Base-by-base conservation (phyloP, 2,797 vertebrate genomes). In the Hoplostethus mediterraneus region DNA sequence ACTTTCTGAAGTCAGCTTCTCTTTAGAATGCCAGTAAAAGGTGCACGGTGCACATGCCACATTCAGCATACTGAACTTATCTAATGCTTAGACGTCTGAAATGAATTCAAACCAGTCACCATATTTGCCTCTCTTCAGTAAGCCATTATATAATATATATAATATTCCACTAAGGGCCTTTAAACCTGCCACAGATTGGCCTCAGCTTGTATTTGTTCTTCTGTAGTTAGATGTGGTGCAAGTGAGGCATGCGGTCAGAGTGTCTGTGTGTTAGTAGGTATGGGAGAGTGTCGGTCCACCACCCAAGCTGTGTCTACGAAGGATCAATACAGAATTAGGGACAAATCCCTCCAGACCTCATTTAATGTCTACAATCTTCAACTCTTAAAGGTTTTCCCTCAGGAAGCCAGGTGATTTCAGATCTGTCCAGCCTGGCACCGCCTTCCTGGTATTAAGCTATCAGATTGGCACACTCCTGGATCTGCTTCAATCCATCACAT, bases 291-390 rank as follows among this genome's bases (percentile, higher is more conserved):
- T 86, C 57, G 67, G 67, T 73, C 69, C 80, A 73, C 62, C 84
- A 90, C 91, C 89, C 87, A 80, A 64, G 59, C 80, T 58, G 85
- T 56, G 68, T 88, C 83, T 85, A 74, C 65, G 49, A 74, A 68
- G 78, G 87, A 90, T 92, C 87, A 87, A 77, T 82, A 75, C 47
- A 68, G 83, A 85, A 90, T 90, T 88, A 89, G 13, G 0, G 55
- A 72, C 81, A 90, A 87, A 93, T 87, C 80, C 81, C 67, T 82
- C 80, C 67, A 84, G 68, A 76, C 70, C 36, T 81, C 58, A 77
- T 81, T 87, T 89, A 79, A 71, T 64, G 63, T 57, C 61, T 10
- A 49, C 52, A 73, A 81, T 82, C 66, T 56, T 67, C 21, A 69
- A 76, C 73, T 82, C 69, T 87, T 63, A 63, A 80, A 79, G 51